Percentiles rank a stretch among this genome's conserved stretches.
Evolutionary conservation across 2,888 invertebrate species (phyloP).

Genomic region (Priocnemis perturbator): DNA sequence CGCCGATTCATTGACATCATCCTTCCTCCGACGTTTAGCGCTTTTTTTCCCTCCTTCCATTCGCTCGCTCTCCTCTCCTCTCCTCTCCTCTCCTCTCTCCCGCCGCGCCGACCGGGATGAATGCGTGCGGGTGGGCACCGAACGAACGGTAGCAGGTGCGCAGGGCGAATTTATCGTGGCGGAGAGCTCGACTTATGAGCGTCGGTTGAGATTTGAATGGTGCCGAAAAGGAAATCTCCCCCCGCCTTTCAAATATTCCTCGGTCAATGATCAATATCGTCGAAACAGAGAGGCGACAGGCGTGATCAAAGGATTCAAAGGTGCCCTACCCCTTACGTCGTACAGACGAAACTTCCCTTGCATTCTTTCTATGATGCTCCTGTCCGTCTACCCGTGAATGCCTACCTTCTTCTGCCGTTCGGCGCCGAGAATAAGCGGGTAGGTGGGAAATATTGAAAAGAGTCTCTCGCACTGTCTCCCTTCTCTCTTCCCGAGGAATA

Average conservation of each 20-base stretch:
- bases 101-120: slow-evolving; percentile 42
- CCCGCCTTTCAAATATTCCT: background rate
- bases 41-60: background rate
- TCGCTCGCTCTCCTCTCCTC: slow-evolving; percentile 7
- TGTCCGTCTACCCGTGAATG: too few relatives aligned
- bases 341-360: background rate
- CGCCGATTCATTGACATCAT: slow-evolving; percentile 55
- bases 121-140: slow-evolving; percentile 52
- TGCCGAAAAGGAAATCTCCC: slow-evolving; percentile 19
- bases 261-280: slow-evolving; percentile 34
- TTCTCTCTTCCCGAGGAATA: background rate
- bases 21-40: slow-evolving; percentile 11
- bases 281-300: background rate
- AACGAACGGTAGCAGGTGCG: slow-evolving; percentile 61
- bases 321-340: slow-evolving; percentile 2
- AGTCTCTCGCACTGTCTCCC: background rate
- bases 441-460: too few relatives aligned
- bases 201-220: slow-evolving; percentile 54
- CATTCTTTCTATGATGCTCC: too few relatives aligned
- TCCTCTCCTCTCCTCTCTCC: slow-evolving; percentile 4
- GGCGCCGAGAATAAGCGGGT: too few relatives aligned
- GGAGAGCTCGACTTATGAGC: slow-evolving; percentile 55
- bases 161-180: slow-evolving; percentile 57
- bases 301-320: slow-evolving; percentile 14
- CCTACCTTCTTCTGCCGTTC: too few relatives aligned